Evolutionary conservation across 2,113 vertebrate genomes (phyloP), one percentile per base, ranked within the genome.

Genomic region (Embiotoca jacksoni): DNA sequence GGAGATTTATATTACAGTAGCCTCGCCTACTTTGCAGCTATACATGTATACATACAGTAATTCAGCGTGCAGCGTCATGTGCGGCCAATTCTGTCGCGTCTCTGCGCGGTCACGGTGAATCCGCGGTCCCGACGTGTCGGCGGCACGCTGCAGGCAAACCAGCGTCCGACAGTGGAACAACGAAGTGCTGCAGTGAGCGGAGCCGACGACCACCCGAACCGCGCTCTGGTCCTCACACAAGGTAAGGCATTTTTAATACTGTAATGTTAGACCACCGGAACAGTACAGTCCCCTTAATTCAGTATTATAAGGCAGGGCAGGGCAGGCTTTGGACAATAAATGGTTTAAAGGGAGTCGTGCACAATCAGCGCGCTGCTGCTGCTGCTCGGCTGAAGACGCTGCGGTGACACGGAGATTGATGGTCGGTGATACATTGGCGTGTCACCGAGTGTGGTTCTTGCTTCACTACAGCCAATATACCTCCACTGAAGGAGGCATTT

Each of bases 371-470:
- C 57, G 57, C 57, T 4, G 49, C 3, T 6, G 60, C 63, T 6
- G 23, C 65, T 44, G 66, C 52, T 14, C 49, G 4, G 52, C 49
- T 62, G 64, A 62, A 85, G 75, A 76, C 74, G 5, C 82, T 32
- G 84, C 83, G 78, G 83, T 78, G 86, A 89, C 88, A 79, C 87
- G 3, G 85, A 10, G 85, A 88, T 76, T 87, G 87, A 89, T 71
- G 32, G 13, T 30, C 11, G 33, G 47, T 35, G 67, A 55, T 72
- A 53, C 30, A n/a, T n/a, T 58, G 64, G 47, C 41, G 23, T 72
- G 84, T 76, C 77, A 81, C 69, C 59, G 71, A 44, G 67, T 68
- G 56, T 53, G 78, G 3, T 13, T 71, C 9, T 37, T 2, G 14
- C 33, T 41, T 67, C 49, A n/a, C n/a, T 39, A 10, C 61, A 2